Evolutionary conservation across 2,113 vertebrate genomes (phyloP).

Genomic region (Passer domesticus): DNA sequence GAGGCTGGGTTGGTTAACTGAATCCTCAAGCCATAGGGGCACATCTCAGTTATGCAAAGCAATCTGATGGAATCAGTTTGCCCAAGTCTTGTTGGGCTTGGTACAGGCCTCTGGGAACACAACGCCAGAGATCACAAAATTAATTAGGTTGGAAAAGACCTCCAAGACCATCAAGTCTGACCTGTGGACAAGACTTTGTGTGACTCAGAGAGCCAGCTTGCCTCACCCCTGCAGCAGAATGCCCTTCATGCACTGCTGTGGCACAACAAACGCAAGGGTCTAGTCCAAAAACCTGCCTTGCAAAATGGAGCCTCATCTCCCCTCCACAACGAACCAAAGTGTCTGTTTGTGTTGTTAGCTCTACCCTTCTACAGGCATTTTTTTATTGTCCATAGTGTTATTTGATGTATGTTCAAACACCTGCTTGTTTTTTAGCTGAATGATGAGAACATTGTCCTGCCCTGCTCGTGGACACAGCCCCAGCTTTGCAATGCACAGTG

Average conservation of each 20-base stretch:
- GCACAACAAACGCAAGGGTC: not conserved
- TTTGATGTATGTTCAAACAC: not conserved
- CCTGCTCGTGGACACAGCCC: not conserved
- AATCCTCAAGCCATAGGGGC: not conserved
- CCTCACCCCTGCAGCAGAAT: not conserved
- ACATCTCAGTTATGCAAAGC: not conserved
- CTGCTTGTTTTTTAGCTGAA: not conserved
- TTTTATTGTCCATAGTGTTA: not conserved
- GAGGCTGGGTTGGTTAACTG: not conserved
- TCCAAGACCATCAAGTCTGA: not conserved
- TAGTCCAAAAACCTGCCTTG: not conserved
- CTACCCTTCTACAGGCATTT: not conserved
- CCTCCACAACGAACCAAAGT: not conserved
- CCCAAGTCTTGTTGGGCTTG: not conserved
- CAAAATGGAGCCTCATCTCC: not conserved
- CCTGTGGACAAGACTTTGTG: not conserved
- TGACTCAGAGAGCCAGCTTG: not conserved
- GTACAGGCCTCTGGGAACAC: not conserved
- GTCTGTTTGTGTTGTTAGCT: not conserved
- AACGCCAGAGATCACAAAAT: not conserved
- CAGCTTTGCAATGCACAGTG: not conserved
- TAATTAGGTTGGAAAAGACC: not conserved
- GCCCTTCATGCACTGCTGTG: not conserved
- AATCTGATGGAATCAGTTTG: not conserved
- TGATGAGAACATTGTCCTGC: not conserved